phyloP scores from a whole-genome alignment of 2,113 vertebrate genomes.

The Lepisosteus oculatus region DNA sequence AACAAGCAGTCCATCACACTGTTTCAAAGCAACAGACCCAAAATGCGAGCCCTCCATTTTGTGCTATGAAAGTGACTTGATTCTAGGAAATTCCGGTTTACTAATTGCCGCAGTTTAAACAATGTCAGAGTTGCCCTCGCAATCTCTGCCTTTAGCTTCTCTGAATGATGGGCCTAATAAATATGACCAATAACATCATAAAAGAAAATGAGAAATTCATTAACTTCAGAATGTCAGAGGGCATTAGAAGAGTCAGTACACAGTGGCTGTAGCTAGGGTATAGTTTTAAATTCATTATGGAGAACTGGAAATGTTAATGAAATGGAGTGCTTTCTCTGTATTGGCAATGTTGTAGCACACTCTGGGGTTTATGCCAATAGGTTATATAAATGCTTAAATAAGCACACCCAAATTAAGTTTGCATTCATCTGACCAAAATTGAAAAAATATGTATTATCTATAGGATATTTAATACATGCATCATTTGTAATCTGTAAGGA shows the following conservation, averaged over 20 bases:
- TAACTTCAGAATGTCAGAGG: slow-evolving; percentile 31
- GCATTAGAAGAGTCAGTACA: slow-evolving; percentile 9
- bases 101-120: background rate
- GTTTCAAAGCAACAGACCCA: no score
- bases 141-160: slow-evolving; percentile 30
- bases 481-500: slow-evolving; percentile 3
- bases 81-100: no score
- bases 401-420: slow-evolving; percentile 9
- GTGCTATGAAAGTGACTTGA: no score
- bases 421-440: slow-evolving; percentile 5
- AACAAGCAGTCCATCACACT: no score
- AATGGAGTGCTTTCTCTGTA: background rate
- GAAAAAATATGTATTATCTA: slow-evolving; percentile 4
- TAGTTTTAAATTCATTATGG: background rate
- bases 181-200: slow-evolving; percentile 38
- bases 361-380: slow-evolving; percentile 4
- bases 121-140: background rate
- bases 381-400: slow-evolving; percentile 15
- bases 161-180: slow-evolving; percentile 46
- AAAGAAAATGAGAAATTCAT: slow-evolving; percentile 16
- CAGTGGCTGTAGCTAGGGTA: background rate
- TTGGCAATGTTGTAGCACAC: background rate
- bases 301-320: slow-evolving; percentile 1
- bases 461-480: background rate
- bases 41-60: no score